A percentile compares a stretch with the other conserved stretches of the same genome.
phyloP scores from a whole-genome alignment of 2,888 invertebrate genomes.

The Keiferia lycopersicella region DNA sequence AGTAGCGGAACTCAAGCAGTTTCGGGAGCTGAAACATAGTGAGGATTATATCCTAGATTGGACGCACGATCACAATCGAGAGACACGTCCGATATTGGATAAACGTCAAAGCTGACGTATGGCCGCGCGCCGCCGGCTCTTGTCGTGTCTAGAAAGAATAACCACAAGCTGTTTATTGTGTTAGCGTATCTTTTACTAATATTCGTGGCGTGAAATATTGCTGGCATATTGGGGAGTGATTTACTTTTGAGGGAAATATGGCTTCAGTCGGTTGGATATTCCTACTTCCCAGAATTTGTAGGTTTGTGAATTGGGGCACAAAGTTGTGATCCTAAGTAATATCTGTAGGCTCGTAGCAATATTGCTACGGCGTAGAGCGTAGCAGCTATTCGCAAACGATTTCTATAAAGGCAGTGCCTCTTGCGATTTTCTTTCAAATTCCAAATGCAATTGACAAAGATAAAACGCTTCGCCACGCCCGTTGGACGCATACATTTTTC shows the following conservation, averaged over 20 bases:
- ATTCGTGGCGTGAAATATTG: slow-evolving; percentile 10
- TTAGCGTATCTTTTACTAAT: slow-evolving; percentile 19
- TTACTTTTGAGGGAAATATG: not conserved
- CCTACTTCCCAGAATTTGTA: too few relatives aligned
- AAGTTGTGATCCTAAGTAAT: too few relatives aligned
- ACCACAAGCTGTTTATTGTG: slow-evolving; percentile 19
- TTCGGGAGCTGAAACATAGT: too few relatives aligned
- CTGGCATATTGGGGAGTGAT: not conserved
- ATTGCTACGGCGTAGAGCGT: not conserved
- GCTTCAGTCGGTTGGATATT: too few relatives aligned
- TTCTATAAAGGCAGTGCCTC: too few relatives aligned
- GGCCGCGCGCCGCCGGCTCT: slow-evolving; percentile 39
- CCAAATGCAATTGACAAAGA: not conserved
- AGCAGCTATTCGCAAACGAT: not conserved
- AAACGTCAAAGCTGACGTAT: slow-evolving; percentile 75
- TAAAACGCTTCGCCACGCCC: slow-evolving; percentile 25
- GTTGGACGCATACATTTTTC: slow-evolving; percentile 42
- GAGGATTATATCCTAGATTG: not conserved
- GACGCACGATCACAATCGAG: slow-evolving; percentile 60
- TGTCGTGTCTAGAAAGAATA: slow-evolving; percentile 20
- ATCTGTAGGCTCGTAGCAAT: too few relatives aligned
- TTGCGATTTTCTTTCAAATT: not conserved
- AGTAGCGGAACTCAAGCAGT: too few relatives aligned
- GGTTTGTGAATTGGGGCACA: too few relatives aligned
- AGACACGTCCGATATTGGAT: slow-evolving; percentile 76